Conservation (phyloP, 2,797 vertebrate genomes). For the Catharus ustulatus region DNA sequence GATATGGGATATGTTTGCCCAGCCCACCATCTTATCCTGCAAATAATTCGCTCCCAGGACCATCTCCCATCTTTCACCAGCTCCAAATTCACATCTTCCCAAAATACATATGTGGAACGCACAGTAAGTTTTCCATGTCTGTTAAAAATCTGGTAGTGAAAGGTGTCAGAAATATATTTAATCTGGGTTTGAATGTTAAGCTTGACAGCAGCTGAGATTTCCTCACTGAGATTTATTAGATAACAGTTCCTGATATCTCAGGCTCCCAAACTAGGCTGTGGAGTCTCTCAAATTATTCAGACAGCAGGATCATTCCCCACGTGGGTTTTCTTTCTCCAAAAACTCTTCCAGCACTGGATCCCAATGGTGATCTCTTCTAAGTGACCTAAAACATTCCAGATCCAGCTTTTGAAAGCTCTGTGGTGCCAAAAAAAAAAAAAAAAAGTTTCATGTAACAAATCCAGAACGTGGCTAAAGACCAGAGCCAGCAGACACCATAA, state of each 20-base stretch:
- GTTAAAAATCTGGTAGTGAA: background rate
- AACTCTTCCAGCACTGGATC: background rate
- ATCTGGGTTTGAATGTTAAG: conserved; percentile 13
- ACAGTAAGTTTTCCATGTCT: background rate
- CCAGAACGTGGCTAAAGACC: fast-evolving
- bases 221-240: background rate
- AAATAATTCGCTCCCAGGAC: background rate
- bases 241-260: background rate
- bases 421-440: background rate
- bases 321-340: background rate
- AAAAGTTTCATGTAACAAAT: fast-evolving
- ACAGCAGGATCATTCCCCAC: background rate
- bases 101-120: background rate
- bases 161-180: conserved; percentile 23
- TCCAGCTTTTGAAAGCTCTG: background rate
- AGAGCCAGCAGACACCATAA: fast-evolving
- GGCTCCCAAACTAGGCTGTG: background rate
- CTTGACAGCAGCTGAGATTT: conserved; percentile 5
- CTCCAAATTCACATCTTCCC: conserved; percentile 12
- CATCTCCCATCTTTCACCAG: background rate
- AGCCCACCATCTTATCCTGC: background rate
- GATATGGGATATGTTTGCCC: background rate
- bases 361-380: background rate
- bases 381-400: background rate
- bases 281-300: background rate